Base-by-base conservation (phyloP, 2,113 vertebrate species). In the Hydrochoerus hydrochaeris region DNA sequence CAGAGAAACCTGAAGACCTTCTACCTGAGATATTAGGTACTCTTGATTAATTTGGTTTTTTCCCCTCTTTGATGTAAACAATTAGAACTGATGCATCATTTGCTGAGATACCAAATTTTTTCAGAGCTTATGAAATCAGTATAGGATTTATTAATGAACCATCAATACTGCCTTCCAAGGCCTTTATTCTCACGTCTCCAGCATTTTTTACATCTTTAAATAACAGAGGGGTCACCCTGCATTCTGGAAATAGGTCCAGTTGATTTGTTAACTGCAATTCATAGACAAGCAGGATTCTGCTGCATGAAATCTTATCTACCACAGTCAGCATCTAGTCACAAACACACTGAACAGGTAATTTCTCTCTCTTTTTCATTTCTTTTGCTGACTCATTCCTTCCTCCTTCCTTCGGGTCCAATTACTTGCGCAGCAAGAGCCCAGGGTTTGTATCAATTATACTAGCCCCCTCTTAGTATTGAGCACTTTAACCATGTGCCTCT, bases 51-150 rank as follows among this genome's bases (percentile, higher is more conserved):
- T 63, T 0, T 85, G 67, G n/a, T 90, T 99, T 99, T 30, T 98
- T 98, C 97, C 97, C 95, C 19, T 98, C 97, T 95, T 98, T 98
- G 82, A 99, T 95, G 77, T 99, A 96, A 87, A 99, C 99, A 92
- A 99, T 98, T 58, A 99, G 98, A 77, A 99, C 96, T 0, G 99
- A 98, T 63, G 98, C 97, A 63, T 99, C 99, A 5, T 90, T 98
- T 94, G 99, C 99, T 2, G 99, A 99, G 97, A 99, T 98, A 46
- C 99, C 99, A 87, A 99, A 99, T 97, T 98, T 99, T 97, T 99
- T 99, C 97, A 99, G 99, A 57, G 99, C 99, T 96, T 99, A 99
- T 63, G 99, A 99, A 98, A 99, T 99, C 99, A n/a, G n/a, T n/a
- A n/a, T 96, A 0, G 99, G 99, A 95, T 99, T 99, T 96, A 99